These are phyloP conservation scores for Chaitophorus viminalis DNA, from an alignment of 2,888 invertebrate species.

Conservation along the genomic window DNA sequence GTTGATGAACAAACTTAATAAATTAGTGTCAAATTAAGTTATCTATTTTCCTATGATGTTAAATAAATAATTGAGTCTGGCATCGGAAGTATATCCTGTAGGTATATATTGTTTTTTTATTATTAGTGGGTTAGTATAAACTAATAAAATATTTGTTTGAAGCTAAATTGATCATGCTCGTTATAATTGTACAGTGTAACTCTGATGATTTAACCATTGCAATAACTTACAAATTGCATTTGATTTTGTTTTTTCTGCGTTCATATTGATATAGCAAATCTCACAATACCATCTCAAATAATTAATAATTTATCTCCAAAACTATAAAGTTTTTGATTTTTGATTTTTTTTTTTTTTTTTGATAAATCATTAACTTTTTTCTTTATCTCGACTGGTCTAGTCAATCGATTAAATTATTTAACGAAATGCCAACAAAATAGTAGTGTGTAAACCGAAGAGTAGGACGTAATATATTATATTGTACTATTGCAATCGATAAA, in stretches of 20 bases:
- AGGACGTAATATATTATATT: background rate
- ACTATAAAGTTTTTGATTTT: background rate
- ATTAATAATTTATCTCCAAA: background rate
- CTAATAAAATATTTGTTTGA: constrained; percentile 19
- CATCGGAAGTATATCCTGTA: constrained; percentile 16
- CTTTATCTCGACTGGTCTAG: background rate
- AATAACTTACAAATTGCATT: background rate
- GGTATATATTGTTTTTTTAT: constrained; percentile 16
- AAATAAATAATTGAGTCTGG: constrained; percentile 24
- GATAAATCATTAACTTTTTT: background rate
- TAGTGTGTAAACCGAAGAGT: too few relatives aligned
- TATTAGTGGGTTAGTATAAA: background rate
- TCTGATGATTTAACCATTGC: constrained; percentile 33
- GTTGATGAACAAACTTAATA: constrained; percentile 35
- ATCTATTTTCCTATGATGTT: constrained; percentile 32
- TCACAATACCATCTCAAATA: background rate
- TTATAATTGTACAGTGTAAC: background rate
- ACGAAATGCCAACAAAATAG: background rate
- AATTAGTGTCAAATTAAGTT: constrained; percentile 1
- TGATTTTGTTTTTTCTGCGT: background rate
- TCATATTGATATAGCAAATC: background rate
- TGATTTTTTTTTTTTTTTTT: too few relatives aligned
- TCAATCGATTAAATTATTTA: background rate
- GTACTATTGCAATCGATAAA: constrained; percentile 39
- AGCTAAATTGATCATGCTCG: background rate